These are phyloP conservation scores for Cotesia vestalis DNA, from an alignment of 1,140 invertebrate genomes.

Conservation along the genomic window DNA sequence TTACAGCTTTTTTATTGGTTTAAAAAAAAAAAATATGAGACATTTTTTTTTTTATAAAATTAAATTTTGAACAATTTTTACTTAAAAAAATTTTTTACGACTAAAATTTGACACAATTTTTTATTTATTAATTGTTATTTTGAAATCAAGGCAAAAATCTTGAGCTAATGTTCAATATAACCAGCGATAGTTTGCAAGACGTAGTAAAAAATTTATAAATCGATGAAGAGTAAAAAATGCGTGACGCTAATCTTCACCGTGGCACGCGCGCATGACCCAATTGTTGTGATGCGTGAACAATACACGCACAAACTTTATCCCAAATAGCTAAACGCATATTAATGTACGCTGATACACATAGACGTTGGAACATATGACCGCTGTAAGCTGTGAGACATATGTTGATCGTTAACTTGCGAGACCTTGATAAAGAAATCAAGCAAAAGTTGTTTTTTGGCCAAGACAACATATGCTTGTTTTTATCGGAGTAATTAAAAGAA, in stretches of 20 bases:
- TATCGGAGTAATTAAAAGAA: too few relatives aligned
- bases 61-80: too few relatives aligned
- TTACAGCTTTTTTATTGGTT: too few relatives aligned
- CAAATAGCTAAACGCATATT: neutral
- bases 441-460: neutral
- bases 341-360: neutral
- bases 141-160: too few relatives aligned
- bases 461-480: too few relatives aligned
- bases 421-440: constrained; percentile 11
- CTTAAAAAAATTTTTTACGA: too few relatives aligned
- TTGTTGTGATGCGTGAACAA: constrained; percentile 25
- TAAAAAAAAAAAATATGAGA: too few relatives aligned
- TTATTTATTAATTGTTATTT: too few relatives aligned
- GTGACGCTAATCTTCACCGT: neutral
- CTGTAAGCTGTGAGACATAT: neutral
- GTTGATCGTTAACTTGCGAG: neutral
- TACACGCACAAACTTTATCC: neutral
- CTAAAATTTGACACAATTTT: too few relatives aligned
- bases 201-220: neutral
- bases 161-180: too few relatives aligned
- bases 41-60: too few relatives aligned
- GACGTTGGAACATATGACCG: neutral
- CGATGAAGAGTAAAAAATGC: constrained; percentile 8
- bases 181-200: too few relatives aligned
- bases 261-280: constrained; percentile 28